Conservation (phyloP, 2,888 invertebrate genomes). For the Parapristionchus giblindavisi region DNA sequence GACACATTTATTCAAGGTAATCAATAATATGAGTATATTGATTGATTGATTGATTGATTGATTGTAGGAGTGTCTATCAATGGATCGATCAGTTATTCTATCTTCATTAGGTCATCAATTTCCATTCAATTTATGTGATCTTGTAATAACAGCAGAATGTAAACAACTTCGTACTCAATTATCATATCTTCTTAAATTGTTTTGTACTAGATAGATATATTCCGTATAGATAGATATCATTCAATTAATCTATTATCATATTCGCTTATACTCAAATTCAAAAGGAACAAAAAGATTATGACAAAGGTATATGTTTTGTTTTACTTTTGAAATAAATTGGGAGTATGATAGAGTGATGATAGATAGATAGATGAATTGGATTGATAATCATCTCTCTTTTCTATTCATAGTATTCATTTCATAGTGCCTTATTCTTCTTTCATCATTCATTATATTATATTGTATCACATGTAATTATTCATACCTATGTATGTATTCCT, state of each 20-base stretch:
- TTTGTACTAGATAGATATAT: neutral
- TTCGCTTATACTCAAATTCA: too few species aligned
- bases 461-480: neutral
- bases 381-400: too few species aligned
- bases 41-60: neutral
- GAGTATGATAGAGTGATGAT: too few species aligned
- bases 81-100: neutral
- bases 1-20: conserved; percentile 11
- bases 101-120: conserved; percentile 19
- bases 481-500: neutral
- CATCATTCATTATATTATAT: neutral
- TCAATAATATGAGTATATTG: too few species aligned
- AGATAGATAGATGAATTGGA: too few species aligned
- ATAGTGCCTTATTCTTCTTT: neutral
- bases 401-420: too few species aligned
- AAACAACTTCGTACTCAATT: conserved; percentile 43
- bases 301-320: too few species aligned
- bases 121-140: conserved; percentile 47
- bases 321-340: too few species aligned
- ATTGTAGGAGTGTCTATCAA: conserved; percentile 13
- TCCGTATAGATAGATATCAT: neutral
- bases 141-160: conserved; percentile 52
- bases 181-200: conserved; percentile 40
- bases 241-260: neutral
- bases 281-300: too few species aligned